These are phyloP conservation scores for Tonatia bakeri DNA, from an alignment of 2,113 vertebrate species.

Conservation along the genomic window DNA sequence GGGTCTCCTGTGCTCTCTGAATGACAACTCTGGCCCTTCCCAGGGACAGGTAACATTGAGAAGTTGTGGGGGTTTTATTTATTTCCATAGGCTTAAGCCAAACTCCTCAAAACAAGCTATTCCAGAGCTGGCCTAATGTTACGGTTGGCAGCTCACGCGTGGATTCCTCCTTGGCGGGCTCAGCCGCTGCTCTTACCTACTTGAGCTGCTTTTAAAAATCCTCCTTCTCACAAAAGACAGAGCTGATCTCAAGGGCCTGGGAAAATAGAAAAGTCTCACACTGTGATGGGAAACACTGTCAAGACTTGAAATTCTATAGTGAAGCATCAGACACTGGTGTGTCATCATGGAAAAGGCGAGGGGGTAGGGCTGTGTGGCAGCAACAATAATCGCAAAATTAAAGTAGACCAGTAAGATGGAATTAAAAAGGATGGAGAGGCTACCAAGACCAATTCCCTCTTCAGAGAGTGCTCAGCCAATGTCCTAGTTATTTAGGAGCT, in stretches of 20 bases:
- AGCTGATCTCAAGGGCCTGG: slow-evolving; percentile 71
- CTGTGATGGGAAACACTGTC: slow-evolving; percentile 68
- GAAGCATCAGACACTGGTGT: slow-evolving; percentile 39
- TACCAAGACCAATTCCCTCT: neutral
- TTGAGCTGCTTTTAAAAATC: slow-evolving; percentile 69
- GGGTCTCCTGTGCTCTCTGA: slow-evolving; percentile 1
- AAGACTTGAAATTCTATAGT: slow-evolving; percentile 42
- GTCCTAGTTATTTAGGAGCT: neutral
- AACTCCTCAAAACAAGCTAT: slow-evolving; percentile 50
- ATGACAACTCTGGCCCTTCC: slow-evolving; percentile 31
- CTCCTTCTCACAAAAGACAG: slow-evolving; percentile 68
- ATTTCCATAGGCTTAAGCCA: slow-evolving; percentile 62
- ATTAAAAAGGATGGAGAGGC: neutral
- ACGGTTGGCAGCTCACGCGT: slow-evolving; percentile 34
- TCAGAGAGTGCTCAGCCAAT: neutral
- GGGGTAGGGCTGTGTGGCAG: neutral
- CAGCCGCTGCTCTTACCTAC: slow-evolving; percentile 50
- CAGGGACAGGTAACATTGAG: slow-evolving; percentile 50
- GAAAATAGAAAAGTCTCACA: slow-evolving; percentile 74
- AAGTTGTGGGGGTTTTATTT: slow-evolving; percentile 51
- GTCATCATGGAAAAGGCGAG: slow-evolving; percentile 16
- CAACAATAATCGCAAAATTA: neutral
- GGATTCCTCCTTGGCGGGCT: slow-evolving; percentile 36
- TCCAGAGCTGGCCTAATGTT: slow-evolving; percentile 31
- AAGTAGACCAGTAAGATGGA: neutral